phyloP scores from a whole-genome alignment of 2,797 vertebrate genomes.

The Atherinosoma microstoma region DNA sequence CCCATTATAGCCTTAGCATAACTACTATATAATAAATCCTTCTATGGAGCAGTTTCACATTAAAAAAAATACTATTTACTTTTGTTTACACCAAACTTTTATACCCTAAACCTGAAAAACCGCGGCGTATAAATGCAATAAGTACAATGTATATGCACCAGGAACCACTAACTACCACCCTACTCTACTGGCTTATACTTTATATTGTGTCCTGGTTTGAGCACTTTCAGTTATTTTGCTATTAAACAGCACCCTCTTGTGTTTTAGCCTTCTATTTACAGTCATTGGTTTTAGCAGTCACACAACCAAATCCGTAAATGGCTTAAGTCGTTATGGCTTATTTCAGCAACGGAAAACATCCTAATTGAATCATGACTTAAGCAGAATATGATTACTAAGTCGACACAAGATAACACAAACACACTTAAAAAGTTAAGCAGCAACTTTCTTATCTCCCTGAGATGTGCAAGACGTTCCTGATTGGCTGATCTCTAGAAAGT shows the following conservation, averaged over 20 bases:
- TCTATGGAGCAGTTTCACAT: no score
- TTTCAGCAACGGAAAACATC: not conserved
- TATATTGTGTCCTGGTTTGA: no score
- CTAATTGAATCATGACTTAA: not conserved
- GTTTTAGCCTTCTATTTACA: no score
- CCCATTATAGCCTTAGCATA: no score
- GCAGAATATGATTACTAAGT: not conserved
- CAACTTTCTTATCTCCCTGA: not conserved
- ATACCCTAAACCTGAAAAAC: not conserved
- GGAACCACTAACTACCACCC: no score
- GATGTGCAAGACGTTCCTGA: slow-evolving; percentile 11
- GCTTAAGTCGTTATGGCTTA: not conserved
- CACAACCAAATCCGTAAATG: no score
- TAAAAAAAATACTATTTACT: no score
- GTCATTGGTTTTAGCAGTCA: no score
- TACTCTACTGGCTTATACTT: no score
- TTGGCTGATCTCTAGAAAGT: slow-evolving; percentile 29
- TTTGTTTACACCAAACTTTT: no score
- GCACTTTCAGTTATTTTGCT: not conserved
- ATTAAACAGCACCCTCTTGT: slow-evolving; percentile 59
- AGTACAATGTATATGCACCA: no score
- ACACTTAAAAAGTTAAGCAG: not conserved
- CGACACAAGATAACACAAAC: not conserved
- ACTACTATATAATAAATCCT: not conserved
- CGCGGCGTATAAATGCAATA: not conserved